Base-by-base conservation (phyloP, 1,140 invertebrate species). In the Helicoverpa zea region DNA sequence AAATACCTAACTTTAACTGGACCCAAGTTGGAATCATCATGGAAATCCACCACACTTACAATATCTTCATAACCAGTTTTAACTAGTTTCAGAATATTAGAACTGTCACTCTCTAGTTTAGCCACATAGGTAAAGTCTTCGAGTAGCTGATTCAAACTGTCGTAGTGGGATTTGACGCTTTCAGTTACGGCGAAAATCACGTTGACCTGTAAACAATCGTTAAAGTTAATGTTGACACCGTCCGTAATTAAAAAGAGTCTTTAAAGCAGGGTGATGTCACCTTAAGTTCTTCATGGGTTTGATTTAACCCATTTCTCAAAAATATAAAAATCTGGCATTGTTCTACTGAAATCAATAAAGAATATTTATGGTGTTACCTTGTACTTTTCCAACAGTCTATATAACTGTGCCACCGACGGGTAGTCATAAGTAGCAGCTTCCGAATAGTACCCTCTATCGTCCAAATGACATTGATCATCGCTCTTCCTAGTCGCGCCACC, bases 121-220 rank as follows among this genome's bases (percentile, higher is more conserved):
- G 96, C 96, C 9, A 97, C 95, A 86, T 95, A 96, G 2, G 96
- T 96, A 52, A 95, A 95, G 74, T 96, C 95, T 58, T 94, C 92
- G 56, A 96, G 89, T 0, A 96, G 80, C 18, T 91, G 84, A 78
- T 96, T 94, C 14, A 96, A 76, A 73, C 95, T 92, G 58, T 95
- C 89, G 84, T 97, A 97, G 70, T 96, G 95, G 35, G 89, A 82
- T 35, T 95, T 93, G 9, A 96, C 95, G 18, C 94, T 90, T 87
- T 95, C 88, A 0, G 96, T 96, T 0, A 96, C 96, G 0, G 96
- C 96, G 84, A 96, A 96, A 78, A 96, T 96, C 11, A 97, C 96
- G 89, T 96, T 97, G 13, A 95, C 92, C 96, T 96, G 84, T 82
- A 91, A 89, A 79, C 83, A 81, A 79, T 59, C 74, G 29, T 14